phyloP scores from a whole-genome alignment of 2,113 vertebrate genomes.

The Heloderma charlesbogerti region DNA sequence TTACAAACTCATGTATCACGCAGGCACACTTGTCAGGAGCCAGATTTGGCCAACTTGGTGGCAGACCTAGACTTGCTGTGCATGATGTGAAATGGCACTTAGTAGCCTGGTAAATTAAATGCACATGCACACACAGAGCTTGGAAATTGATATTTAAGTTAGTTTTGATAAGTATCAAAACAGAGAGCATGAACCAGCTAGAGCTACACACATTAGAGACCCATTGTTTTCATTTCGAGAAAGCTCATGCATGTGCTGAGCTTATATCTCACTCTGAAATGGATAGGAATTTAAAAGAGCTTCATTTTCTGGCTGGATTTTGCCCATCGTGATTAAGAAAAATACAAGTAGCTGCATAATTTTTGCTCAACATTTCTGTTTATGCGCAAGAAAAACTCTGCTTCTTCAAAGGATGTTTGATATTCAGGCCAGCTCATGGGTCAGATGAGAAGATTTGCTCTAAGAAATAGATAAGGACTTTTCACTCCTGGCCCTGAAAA shows the following conservation, averaged over 20 bases:
- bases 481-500: neutral
- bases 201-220: neutral
- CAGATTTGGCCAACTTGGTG: neutral
- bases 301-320: neutral
- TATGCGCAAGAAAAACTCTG: neutral
- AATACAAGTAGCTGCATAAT: neutral
- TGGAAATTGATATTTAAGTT: neutral
- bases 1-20: neutral
- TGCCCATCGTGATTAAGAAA: conserved; percentile 36
- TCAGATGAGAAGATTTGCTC: conserved; percentile 27
- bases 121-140: neutral
- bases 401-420: neutral
- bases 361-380: neutral
- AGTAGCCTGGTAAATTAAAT: neutral
- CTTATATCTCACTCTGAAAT: neutral
- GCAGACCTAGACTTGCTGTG: neutral
- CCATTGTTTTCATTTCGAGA: neutral
- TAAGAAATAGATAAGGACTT: conserved; percentile 16
- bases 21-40: neutral
- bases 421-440: neutral
- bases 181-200: neutral
- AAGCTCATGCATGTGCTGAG: neutral
- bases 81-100: neutral
- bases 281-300: neutral
- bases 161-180: neutral